Evolutionary conservation across 2,113 vertebrate species (phyloP).

Genomic region (Aythya baeri): DNA sequence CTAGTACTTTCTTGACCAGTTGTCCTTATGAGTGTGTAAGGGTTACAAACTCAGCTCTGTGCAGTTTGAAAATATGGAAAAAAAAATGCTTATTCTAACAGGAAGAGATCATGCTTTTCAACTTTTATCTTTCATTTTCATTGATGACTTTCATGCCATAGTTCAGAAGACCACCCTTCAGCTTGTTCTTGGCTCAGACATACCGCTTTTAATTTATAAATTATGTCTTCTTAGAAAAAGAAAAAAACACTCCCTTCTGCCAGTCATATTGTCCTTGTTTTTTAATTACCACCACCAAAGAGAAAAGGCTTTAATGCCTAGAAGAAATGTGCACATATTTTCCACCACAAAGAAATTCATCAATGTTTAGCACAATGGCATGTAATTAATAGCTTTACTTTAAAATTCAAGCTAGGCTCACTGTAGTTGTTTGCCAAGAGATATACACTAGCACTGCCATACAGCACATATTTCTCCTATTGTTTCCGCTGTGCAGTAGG

Average conservation of each 20-base stretch:
- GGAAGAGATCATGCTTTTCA: constrained; percentile 13
- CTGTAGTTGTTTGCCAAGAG: constrained; percentile 49
- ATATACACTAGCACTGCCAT: neutral
- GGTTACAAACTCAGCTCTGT: neutral
- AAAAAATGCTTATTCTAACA: neutral
- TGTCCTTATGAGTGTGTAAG: neutral
- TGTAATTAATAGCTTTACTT: constrained; percentile 67
- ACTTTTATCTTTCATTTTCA: constrained; percentile 36
- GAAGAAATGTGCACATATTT: constrained; percentile 41
- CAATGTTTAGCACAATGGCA: constrained; percentile 66
- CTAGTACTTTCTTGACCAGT: neutral
- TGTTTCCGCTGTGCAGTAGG: neutral
- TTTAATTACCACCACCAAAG: constrained; percentile 73
- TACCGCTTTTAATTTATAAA: constrained; percentile 68
- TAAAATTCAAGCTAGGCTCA: constrained; percentile 47
- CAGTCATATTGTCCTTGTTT: constrained; percentile 67
- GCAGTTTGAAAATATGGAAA: neutral
- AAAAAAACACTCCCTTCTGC: constrained; percentile 7
- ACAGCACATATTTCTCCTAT: neutral
- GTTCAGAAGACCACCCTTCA: constrained; percentile 62
- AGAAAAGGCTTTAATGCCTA: constrained; percentile 60
- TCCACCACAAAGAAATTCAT: constrained; percentile 67
- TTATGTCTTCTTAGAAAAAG: constrained; percentile 37
- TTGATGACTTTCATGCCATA: constrained; percentile 16
- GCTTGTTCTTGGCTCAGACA: constrained; percentile 50